Evolutionary conservation across 2,888 invertebrate species (phyloP).

Genomic region (Tetranychus piercei): DNA sequence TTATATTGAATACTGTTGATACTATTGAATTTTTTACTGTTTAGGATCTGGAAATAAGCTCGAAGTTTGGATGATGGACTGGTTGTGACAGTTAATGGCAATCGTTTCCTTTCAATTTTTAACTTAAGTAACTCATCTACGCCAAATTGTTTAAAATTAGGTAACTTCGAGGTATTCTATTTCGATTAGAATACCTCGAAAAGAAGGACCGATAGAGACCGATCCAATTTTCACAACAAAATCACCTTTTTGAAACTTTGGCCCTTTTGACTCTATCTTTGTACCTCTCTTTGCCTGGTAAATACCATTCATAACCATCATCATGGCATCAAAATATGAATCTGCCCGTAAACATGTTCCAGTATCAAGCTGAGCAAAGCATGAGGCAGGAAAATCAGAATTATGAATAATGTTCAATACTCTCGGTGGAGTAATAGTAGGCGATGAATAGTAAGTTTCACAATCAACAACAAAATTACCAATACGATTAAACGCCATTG

Average conservation of each 20-base stretch:
- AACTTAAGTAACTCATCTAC: not conserved
- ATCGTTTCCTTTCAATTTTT: not conserved
- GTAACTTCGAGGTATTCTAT: slow-evolving; percentile 56
- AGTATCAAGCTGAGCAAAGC: slow-evolving; percentile 66
- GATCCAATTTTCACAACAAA: slow-evolving; percentile 82
- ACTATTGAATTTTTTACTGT: not conserved
- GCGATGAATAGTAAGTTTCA: slow-evolving; percentile 53
- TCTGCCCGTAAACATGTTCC: slow-evolving; percentile 66
- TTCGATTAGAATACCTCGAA: slow-evolving; percentile 81
- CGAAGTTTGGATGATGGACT: not conserved
- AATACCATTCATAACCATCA: slow-evolving; percentile 68
- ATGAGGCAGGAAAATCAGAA: slow-evolving; percentile 82
- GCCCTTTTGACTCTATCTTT: slow-evolving; percentile 58
- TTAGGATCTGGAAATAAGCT: not conserved
- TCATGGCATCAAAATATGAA: slow-evolving; percentile 67
- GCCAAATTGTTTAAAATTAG: not conserved
- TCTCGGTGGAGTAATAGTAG: slow-evolving; percentile 34
- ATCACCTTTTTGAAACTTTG: slow-evolving; percentile 46
- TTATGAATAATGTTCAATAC: slow-evolving; percentile 84
- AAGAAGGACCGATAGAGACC: slow-evolving; percentile 74
- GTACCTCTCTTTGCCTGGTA: slow-evolving; percentile 62
- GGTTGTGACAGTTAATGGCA: not conserved
- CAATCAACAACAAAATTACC: slow-evolving; percentile 87
- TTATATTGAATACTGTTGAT: not conserved
- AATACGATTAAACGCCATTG: slow-evolving; percentile 64